These are phyloP conservation scores for Procambarus virginalis DNA, from an alignment of 1,140 invertebrate species.

Conservation along the genomic window DNA sequence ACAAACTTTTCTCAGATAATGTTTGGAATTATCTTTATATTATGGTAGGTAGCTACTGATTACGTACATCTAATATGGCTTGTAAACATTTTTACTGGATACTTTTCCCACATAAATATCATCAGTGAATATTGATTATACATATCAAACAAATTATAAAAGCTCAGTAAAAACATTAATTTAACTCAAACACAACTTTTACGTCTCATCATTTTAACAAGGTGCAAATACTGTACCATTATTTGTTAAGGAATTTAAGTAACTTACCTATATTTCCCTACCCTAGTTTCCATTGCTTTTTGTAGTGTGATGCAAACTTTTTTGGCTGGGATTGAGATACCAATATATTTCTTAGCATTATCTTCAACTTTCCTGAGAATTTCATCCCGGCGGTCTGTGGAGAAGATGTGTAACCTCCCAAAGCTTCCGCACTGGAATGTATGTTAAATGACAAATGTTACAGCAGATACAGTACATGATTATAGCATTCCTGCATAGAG, in stretches of 20 bases:
- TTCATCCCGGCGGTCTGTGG: conserved; percentile 86
- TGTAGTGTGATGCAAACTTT: conserved; percentile 88
- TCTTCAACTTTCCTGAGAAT: conserved; percentile 86
- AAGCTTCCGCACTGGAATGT: conserved; percentile 70
- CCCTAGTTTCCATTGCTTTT: conserved; percentile 87
- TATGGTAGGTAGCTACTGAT: no score
- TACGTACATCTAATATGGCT: no score
- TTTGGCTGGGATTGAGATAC: conserved; percentile 87
- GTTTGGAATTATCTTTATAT: no score
- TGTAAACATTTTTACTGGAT: no score
- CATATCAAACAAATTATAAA: not conserved
- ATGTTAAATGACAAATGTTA: not conserved
- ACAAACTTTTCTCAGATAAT: no score
- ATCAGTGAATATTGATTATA: no score
- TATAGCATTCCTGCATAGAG: no score
- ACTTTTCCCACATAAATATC: no score
- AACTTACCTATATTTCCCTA: conserved; percentile 91
- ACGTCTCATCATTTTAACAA: not conserved
- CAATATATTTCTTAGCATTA: conserved; percentile 85
- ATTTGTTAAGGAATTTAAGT: not conserved
- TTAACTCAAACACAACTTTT: not conserved
- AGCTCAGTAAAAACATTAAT: not conserved
- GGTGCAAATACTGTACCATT: no score
- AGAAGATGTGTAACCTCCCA: conserved; percentile 85
- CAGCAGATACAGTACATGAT: no score